Percentiles rank a stretch among this genome's conserved stretches.
Evolutionary conservation across 1,140 invertebrate genomes (phyloP).

Genomic region (Micrasema minimum): DNA sequence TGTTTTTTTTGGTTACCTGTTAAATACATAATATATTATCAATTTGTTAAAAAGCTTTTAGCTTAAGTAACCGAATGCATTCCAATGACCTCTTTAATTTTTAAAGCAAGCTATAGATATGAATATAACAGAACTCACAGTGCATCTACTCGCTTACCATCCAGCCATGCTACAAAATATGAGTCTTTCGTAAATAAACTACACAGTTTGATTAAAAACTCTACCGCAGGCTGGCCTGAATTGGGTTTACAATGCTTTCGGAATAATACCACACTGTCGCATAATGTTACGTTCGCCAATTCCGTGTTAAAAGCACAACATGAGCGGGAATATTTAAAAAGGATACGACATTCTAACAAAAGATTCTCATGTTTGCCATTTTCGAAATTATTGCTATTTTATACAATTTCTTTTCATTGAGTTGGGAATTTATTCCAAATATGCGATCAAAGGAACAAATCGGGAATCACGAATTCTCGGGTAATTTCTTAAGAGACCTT

Average conservation of each 20-base stretch:
- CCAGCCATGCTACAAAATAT: constrained; percentile 1
- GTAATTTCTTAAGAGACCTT: constrained; percentile 32
- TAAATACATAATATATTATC: too few relatives aligned
- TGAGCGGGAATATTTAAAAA: constrained; percentile 21
- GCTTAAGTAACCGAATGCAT: not conserved
- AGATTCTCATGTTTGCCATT: constrained; percentile 10
- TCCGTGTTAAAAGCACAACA: constrained; percentile 17
- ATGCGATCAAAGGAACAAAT: constrained; percentile 23
- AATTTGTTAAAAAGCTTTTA: too few relatives aligned
- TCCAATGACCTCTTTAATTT: not conserved
- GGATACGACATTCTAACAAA: not conserved
- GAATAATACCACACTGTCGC: constrained; percentile 9
- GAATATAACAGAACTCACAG: constrained; percentile 1
- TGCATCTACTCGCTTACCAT: not conserved
- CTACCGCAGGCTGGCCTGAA: not conserved
- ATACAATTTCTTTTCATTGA: constrained; percentile 5
- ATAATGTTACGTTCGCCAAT: constrained; percentile 16
- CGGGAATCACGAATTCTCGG: constrained; percentile 16
- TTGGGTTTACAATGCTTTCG: not conserved
- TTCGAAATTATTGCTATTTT: constrained; percentile 16
- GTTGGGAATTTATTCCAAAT: constrained; percentile 24
- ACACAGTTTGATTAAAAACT: constrained; percentile 27
- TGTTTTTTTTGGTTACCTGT: too few relatives aligned
- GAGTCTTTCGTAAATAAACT: constrained; percentile 14
- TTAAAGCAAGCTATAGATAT: not conserved